Evolutionary conservation across 1,140 invertebrate genomes (phyloP), one percentile per base, ranked within the genome.

Genomic region (Drosophila albomicans): DNA sequence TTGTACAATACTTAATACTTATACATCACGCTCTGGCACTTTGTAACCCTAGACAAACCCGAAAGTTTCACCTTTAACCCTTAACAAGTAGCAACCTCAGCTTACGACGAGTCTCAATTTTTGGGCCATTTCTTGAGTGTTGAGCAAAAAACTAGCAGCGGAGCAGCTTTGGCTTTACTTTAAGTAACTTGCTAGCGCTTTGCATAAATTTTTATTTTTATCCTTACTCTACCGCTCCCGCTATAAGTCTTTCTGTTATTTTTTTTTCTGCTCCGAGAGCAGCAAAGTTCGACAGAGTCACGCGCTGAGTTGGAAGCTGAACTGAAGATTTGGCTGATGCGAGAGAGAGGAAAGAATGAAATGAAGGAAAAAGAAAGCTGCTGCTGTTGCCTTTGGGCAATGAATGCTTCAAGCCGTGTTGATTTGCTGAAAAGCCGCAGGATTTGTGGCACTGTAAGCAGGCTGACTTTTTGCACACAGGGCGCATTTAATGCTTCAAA

Each of bases 381-480:
- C 15, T 43, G 28, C 3, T 25, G 3, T 13, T 38, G 58, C 46
- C 68, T 65, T 25, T 10, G 64, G 68, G 52, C 69, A 58, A 66
- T 57, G 46, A 64, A 8, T 69, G 57, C 49, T 68, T 74, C 75
- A 82, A 71, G 75, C 65, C 72, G 56, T 65, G 80, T 84, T 87
- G 84, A 87, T 87, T 88, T 88, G 84, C 80, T 74, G 84, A 88
- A 87, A 87, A 87, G 84, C 84, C 84, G 79, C 77, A 78, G 84
- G 80, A 87, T 87, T 87, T 81, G 73, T 77, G 77, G 70, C 72
- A 82, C 79, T 74, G 76, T 82, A 88, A 81, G 84, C 82, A 75
- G 81, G 49, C 63, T 59, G 59, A 79, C 67, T 79, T 79, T 79
- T 76, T 72, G 57, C 51, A 15, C 28, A 30, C 28, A 13, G 48